Conservation (phyloP, 2,797 vertebrate genomes). For the Arrhamphus sclerolepis region DNA sequence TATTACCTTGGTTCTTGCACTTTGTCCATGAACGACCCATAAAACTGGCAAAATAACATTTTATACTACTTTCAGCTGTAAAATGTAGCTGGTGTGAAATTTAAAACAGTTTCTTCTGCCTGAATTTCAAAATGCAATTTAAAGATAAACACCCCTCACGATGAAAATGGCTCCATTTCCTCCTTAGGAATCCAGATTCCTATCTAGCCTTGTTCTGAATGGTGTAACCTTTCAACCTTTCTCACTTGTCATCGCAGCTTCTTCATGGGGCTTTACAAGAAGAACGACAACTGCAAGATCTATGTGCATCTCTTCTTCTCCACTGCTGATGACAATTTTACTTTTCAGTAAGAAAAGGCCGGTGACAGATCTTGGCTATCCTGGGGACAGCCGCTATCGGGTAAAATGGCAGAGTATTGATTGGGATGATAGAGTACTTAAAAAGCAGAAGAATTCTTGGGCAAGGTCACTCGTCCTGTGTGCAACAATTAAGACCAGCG, state of each 20-base stretch:
- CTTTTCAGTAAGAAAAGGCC: conserved; percentile 48
- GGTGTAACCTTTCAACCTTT: conserved; percentile 65
- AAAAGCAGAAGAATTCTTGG: conserved; percentile 46
- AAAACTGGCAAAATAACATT: conserved; percentile 4
- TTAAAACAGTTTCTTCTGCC: conserved; percentile 27
- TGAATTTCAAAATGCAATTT: conserved; percentile 27
- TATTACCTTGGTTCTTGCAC: neutral
- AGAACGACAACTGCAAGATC: conserved; percentile 49
- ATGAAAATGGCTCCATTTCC: conserved; percentile 40
- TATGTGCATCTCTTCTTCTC: conserved; percentile 35
- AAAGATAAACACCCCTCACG: conserved; percentile 36
- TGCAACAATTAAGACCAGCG: conserved; percentile 8
- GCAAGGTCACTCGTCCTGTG: conserved; percentile 38
- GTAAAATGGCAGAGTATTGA: conserved; percentile 67
- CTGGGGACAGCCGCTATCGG: conserved; percentile 48
- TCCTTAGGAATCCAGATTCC: conserved; percentile 28
- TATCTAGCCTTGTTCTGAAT: conserved; percentile 30
- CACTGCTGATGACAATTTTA: conserved; percentile 48
- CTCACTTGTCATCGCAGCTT: conserved; percentile 30
- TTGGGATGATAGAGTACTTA: conserved; percentile 43
- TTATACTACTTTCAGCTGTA: conserved; percentile 18
- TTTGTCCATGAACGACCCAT: conserved; percentile 7
- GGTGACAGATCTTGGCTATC: conserved; percentile 52
- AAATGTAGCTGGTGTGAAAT: conserved; percentile 18
- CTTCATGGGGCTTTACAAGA: conserved; percentile 37